Conservation (phyloP, 2,888 invertebrate species). For the Arenicola marina region DNA sequence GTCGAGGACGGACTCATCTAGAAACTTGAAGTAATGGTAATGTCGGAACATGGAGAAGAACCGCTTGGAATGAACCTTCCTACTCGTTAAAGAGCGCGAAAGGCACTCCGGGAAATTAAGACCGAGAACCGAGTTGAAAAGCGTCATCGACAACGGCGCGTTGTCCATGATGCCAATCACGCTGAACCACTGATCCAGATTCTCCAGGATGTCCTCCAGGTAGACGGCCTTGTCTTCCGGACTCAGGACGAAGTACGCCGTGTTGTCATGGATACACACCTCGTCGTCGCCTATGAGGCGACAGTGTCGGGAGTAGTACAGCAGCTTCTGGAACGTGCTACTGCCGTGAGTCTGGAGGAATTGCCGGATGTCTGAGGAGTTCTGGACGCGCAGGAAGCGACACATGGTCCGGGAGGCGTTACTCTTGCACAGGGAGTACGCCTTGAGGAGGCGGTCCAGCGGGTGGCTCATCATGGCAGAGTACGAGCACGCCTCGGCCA, state of each 20-base stretch:
- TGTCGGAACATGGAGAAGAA: background rate
- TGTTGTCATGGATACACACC: conserved; percentile 10
- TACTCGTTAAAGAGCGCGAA: no score
- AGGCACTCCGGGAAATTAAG: background rate
- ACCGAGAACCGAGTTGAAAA: conserved; percentile 9
- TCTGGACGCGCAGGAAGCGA: background rate
- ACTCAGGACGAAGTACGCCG: conserved; percentile 6
- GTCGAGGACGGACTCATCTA: background rate
- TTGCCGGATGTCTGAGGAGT: background rate
- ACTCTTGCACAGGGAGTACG: conserved; percentile 1
- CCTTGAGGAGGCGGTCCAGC: conserved; percentile 11
- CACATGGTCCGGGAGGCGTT: background rate
- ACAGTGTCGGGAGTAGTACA: conserved; percentile 16
- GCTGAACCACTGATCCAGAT: conserved; percentile 13
- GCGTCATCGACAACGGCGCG: background rate
- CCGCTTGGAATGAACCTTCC: background rate
- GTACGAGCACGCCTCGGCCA: conserved; percentile 5
- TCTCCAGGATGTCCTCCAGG: conserved; percentile 10
- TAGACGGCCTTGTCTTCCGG: background rate
- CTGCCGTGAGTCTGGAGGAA: conserved; percentile 6
- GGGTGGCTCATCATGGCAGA: conserved; percentile 9
- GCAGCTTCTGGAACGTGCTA: conserved; percentile 13
- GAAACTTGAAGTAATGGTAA: background rate
- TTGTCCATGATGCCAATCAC: conserved; percentile 10
- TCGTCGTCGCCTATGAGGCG: conserved; percentile 13